Evolutionary conservation across 2,113 vertebrate species (phyloP), one percentile per base, ranked within the genome.

Genomic region (Montifringilla adamsi): DNA sequence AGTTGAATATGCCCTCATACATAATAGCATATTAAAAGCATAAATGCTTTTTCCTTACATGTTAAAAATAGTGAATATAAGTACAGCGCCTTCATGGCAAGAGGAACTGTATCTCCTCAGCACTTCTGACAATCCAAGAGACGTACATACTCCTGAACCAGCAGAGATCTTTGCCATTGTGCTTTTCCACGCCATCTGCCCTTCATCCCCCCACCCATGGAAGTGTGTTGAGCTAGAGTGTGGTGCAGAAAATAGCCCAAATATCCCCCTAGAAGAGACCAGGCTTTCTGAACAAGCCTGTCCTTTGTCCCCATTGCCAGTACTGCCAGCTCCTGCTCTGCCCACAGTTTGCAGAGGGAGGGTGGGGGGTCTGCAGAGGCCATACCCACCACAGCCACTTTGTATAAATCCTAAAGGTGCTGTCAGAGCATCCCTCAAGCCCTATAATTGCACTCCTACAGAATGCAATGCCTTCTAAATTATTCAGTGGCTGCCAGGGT

Each of bases 291-390:
- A 66, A 30, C 1, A 1, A 80, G 49, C 7, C 9, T 23, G 13
- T 47, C 30, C 60, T 56, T 78, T 66, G 63, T 59, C 12, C 50
- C 64, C 84, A 7, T 9, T 24, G 13, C 43, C 0, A 0, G 27
- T 10, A 5, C 47, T 85, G 24, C 33, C 79, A 80, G 35, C 13
- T 72, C 72, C 31, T 69, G 28, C 50, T 6, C 7, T 24, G 33
- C 47, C 22, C 37, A 4, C 22, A 13, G 33, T 4, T 31, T 60
- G 44, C 72, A 88, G 19, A 63, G 1, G 1, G 10, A 55, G 26
- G 4, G 5, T 2, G 4, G 13, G 11, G 1, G 6, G 2, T 6
- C 15, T 17, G 4, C 4, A 3, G n/a, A 10, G 22, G 8, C 69
- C 37, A 11, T 11, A 47, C 8, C 13, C 41, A 52, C 16, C 14